phyloP scores from a whole-genome alignment of 2,888 invertebrate species.

The Xestia c-nigrum region DNA sequence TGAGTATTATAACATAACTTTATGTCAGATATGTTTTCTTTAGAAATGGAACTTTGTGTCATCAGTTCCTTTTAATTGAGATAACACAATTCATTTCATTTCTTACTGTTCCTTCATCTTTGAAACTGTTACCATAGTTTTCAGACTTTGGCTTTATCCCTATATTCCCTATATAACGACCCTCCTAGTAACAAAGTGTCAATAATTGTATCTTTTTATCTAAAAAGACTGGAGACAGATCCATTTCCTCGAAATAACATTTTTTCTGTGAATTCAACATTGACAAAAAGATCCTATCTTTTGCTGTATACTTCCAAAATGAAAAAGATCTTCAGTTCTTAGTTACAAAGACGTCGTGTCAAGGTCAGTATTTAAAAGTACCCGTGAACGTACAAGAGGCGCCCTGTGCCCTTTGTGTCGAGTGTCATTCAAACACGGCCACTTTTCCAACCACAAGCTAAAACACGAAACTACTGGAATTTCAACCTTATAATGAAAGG shows the following conservation, averaged over 20 bases:
- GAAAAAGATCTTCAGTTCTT: slow-evolving; percentile 63
- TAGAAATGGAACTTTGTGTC: background rate
- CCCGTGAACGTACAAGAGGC: slow-evolving; percentile 61
- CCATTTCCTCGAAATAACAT: slow-evolving; percentile 13
- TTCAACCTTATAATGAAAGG: slow-evolving; percentile 24
- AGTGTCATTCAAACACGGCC: slow-evolving; percentile 65
- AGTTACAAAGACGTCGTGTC: slow-evolving; percentile 61
- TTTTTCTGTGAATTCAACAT: slow-evolving; percentile 27
- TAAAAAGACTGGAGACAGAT: slow-evolving; percentile 2
- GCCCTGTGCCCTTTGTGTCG: slow-evolving; percentile 66
- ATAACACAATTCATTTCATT: background rate
- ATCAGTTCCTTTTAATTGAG: background rate
- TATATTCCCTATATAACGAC: too few relatives aligned
- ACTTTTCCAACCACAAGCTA: slow-evolving; percentile 51
- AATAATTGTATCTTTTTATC: slow-evolving; percentile 3
- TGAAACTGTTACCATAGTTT: too few relatives aligned
- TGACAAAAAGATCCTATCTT: slow-evolving; percentile 57
- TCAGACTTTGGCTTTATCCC: too few relatives aligned
- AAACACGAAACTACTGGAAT: slow-evolving; percentile 28
- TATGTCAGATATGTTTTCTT: background rate
- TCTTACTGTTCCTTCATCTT: background rate
- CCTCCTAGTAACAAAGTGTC: too few relatives aligned
- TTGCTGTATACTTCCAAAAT: slow-evolving; percentile 55
- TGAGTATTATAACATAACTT: background rate
- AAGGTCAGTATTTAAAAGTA: slow-evolving; percentile 67